Base-by-base conservation (phyloP, 2,113 vertebrate genomes). In the Alligator mississippiensis region DNA sequence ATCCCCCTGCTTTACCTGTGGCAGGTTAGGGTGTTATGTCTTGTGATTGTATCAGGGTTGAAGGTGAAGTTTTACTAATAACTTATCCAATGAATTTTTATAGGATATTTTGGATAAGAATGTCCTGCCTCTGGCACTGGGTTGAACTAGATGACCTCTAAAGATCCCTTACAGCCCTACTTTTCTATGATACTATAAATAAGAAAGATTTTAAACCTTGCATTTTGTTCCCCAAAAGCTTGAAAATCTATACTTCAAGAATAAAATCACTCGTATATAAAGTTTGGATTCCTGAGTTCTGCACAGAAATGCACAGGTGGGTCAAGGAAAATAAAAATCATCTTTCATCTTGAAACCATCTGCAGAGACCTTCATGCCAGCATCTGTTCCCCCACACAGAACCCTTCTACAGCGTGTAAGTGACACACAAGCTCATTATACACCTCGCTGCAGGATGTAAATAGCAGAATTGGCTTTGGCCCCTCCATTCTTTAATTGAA, bases 361-460 rank as follows among this genome's bases (percentile, higher is more conserved):
- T 47, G 47, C 47, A 47, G 47, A 72, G 30, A 18, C 21, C 70
- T 7, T 13, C 19, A 38, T 19, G 11, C 70, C 70, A 72, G 34
- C 34, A 72, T 47, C 70, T 72, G 60, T 57, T 90, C 27, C 30
- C 0, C 27, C 1, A 2, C 89, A 22, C 5, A 61, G 5, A 12
- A n/a, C 30, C 66, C 58, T 79, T 34, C 77, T 79, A 16, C 4
- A 81, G 28, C 12, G 76, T 54, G 38, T 3, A 85, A 80, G 63
- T 10, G 10, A 84, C 0, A 0, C 8, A 75, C 12, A 78, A 9
- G 24, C 4, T 90, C 28, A 76, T 66, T 18, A 3, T 0, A 60
- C 38, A 63, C 6, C 17, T 63, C 54, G 27, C 30, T 2, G 19
- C 0, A 2, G 19, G 3, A 66, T 0, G 15, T 1, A 3, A 0